phyloP scores from a whole-genome alignment of 2,888 invertebrate species.

The Pseudococcus longispinus region DNA sequence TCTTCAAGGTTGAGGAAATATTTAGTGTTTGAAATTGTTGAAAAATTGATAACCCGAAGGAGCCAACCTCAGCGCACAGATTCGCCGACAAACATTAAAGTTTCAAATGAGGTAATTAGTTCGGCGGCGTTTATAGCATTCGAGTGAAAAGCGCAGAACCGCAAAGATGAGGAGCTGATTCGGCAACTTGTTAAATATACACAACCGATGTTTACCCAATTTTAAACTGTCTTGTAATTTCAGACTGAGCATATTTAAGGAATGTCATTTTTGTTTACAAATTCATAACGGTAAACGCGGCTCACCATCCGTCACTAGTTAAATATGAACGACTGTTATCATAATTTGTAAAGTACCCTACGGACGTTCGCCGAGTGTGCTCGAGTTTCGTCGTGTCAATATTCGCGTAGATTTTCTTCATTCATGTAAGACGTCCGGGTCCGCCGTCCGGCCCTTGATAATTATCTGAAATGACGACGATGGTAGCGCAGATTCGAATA shows the following conservation, averaged over 20 bases:
- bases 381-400: constrained; percentile 14
- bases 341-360: constrained; percentile 30
- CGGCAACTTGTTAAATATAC: constrained; percentile 10
- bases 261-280: constrained; percentile 41
- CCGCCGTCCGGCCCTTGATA: not conserved
- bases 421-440: constrained; percentile 12
- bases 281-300: constrained; percentile 28
- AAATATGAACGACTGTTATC: constrained; percentile 20
- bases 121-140: not conserved
- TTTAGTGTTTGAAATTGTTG: no score
- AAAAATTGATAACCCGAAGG: no score
- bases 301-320: constrained; percentile 10
- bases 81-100: not conserved
- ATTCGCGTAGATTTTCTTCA: constrained; percentile 9
- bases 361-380: constrained; percentile 12
- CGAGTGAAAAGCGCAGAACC: not conserved
- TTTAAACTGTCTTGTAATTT: constrained; percentile 39
- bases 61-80: not conserved
- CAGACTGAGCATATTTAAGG: constrained; percentile 8
- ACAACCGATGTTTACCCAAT: constrained; percentile 13
- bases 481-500: constrained; percentile 13
- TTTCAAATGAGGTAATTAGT: constrained; percentile 33
- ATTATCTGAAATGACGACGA: not conserved
- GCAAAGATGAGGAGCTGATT: constrained; percentile 37
- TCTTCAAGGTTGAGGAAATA: no score